Conservation (phyloP, 2,797 vertebrate species). For the Lophura swinhoii region DNA sequence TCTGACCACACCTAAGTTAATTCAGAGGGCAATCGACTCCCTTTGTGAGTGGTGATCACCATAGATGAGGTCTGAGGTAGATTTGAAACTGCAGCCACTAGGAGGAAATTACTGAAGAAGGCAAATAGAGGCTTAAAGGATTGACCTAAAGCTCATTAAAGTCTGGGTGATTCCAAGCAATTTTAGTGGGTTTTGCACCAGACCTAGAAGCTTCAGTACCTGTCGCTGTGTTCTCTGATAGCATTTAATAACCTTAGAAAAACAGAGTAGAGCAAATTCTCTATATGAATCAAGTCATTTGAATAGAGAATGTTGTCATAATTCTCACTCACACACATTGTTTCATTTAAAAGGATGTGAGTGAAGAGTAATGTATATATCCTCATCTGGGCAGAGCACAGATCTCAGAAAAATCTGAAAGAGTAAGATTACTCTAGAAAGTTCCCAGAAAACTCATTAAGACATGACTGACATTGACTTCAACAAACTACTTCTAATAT, state of each 20-base stretch:
- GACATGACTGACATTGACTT: conserved; percentile 25
- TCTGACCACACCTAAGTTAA: neutral
- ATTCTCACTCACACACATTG: conserved; percentile 36
- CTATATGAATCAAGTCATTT: neutral
- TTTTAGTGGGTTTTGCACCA: neutral
- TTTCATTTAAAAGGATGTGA: conserved; percentile 56
- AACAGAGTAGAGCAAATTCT: neutral
- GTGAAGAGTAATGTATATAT: conserved; percentile 55
- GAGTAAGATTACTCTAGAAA: conserved; percentile 45
- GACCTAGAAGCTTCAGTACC: neutral
- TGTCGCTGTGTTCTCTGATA: neutral
- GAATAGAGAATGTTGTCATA: neutral
- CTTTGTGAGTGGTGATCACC: neutral
- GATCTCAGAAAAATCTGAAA: conserved; percentile 44
- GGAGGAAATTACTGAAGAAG: neutral
- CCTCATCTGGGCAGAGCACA: conserved; percentile 11
- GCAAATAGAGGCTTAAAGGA: conserved; percentile 9
- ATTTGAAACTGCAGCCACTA: neutral
- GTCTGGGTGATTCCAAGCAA: neutral
- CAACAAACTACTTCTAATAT: conserved; percentile 45
- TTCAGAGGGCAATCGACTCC: neutral
- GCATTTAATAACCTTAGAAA: neutral
- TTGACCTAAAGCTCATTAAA: conserved; percentile 11
- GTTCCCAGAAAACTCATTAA: conserved; percentile 30
- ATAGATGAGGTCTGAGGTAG: neutral